Evolutionary conservation across 64 coral and sea anemone genomes (phyloP).

Genomic region (Pocillopora damicornis): DNA sequence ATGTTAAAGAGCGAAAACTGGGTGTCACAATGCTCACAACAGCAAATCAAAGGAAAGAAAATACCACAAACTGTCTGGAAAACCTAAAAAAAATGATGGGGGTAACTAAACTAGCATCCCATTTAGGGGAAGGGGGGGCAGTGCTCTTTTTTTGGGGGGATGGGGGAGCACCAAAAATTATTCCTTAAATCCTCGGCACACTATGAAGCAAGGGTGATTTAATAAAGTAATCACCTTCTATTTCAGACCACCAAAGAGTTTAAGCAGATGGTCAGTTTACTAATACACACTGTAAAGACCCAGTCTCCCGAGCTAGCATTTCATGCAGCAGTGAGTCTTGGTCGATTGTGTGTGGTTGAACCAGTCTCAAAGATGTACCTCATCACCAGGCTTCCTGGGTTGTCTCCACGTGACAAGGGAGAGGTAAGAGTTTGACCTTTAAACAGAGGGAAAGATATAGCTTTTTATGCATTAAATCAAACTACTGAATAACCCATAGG

Average conservation of each 20-base stretch:
- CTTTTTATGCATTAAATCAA: no score
- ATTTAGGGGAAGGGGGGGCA: no score
- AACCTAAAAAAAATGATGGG: no score
- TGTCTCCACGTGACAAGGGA: conserved; percentile 53
- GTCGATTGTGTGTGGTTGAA: conserved; percentile 78
- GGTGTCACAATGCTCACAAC: no score
- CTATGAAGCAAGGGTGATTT: neutral
- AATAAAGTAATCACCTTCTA: neutral
- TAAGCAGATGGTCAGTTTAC: conserved; percentile 42
- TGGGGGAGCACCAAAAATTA: no score
- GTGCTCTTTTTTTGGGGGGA: no score
- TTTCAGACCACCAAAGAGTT: conserved; percentile 73
- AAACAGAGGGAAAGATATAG: no score
- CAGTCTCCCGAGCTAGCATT: conserved; percentile 68
- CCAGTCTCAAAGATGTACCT: conserved; percentile 87
- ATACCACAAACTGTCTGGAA: no score
- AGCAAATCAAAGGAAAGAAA: no score
- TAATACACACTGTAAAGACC: conserved; percentile 62
- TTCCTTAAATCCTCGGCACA: neutral
- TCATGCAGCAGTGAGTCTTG: conserved; percentile 83
- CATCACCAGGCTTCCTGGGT: conserved; percentile 45
- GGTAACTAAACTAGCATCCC: no score
- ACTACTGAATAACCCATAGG: no score
- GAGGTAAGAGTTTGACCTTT: conserved; percentile 43
- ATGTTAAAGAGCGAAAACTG: no score